Conservation (phyloP, 2,113 vertebrate genomes). For the Damaliscus lunatus region DNA sequence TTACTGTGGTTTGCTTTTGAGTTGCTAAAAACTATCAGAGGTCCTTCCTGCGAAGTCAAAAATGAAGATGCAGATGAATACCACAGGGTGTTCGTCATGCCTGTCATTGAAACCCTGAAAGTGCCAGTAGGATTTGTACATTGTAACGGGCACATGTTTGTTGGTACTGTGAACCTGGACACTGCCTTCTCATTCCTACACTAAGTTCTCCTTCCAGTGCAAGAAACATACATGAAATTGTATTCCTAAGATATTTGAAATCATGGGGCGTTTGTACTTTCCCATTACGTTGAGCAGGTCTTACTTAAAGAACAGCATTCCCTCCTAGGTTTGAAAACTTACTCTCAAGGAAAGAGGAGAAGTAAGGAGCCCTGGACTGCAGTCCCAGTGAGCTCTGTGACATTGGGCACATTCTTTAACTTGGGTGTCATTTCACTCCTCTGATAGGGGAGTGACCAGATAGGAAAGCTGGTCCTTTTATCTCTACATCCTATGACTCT, state of each 20-base stretch:
- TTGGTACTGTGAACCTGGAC: not conserved
- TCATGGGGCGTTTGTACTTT: not conserved
- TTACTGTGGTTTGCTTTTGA: not conserved
- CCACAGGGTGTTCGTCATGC: not conserved
- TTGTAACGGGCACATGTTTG: not conserved
- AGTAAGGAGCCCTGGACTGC: not conserved
- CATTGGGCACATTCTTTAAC: not conserved
- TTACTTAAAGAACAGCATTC: not conserved
- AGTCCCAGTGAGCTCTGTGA: not conserved
- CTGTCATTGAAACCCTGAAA: not conserved
- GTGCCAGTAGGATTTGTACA: not conserved
- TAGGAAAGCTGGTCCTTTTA: not conserved
- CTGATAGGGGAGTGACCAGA: not conserved
- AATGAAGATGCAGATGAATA: not conserved
- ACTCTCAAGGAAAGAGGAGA: not conserved
- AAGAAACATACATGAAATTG: not conserved
- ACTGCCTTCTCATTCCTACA: not conserved
- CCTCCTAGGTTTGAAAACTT: not conserved
- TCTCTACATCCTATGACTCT: not conserved
- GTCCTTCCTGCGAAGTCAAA: not conserved
- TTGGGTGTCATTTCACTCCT: not conserved
- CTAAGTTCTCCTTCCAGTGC: not conserved
- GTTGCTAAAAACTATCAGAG: not conserved
- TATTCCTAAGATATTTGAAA: not conserved
- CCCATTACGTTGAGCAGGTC: not conserved